Percentiles rank a stretch among this genome's conserved stretches.
These are phyloP conservation scores for Belgica antarctica DNA, from an alignment of 2,888 invertebrate species.

Conservation along the genomic window DNA sequence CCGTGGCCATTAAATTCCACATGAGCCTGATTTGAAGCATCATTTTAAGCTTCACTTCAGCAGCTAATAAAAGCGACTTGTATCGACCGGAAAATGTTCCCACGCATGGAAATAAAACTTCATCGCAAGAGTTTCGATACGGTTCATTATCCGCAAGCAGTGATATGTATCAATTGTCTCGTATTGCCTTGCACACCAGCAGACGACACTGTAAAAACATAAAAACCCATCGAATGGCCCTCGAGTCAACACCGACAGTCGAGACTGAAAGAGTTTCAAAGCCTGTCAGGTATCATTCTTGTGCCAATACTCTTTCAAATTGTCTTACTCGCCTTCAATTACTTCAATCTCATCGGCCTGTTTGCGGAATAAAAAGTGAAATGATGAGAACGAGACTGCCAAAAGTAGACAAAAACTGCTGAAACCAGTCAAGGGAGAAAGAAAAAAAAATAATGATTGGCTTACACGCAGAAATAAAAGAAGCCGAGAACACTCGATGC, in stretches of 20 bases:
- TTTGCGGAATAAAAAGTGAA: constrained; percentile 15
- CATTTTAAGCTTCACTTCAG: no score
- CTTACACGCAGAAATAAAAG: background rate
- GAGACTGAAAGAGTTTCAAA: background rate
- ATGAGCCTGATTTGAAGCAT: no score
- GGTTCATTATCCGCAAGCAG: constrained; percentile 14
- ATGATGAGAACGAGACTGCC: background rate
- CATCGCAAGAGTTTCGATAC: background rate
- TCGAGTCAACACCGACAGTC: background rate
- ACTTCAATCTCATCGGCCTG: background rate
- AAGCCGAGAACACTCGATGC: background rate
- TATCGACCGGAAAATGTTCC: background rate
- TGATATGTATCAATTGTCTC: constrained; percentile 38
- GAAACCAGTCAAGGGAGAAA: background rate
- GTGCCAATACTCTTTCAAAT: background rate
- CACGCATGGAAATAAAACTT: constrained; percentile 27
- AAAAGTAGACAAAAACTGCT: no score
- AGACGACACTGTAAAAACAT: background rate
- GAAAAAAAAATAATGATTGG: background rate
- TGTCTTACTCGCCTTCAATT: constrained; percentile 4
- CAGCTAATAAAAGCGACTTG: no score
- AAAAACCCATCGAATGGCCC: background rate
- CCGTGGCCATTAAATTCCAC: background rate
- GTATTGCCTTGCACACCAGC: background rate
- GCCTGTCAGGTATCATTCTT: constrained; percentile 1